A percentile compares a stretch with the other conserved stretches of the same genome.
Conservation (phyloP, 2,888 invertebrate genomes). For the Dryadula phaetusa region DNA sequence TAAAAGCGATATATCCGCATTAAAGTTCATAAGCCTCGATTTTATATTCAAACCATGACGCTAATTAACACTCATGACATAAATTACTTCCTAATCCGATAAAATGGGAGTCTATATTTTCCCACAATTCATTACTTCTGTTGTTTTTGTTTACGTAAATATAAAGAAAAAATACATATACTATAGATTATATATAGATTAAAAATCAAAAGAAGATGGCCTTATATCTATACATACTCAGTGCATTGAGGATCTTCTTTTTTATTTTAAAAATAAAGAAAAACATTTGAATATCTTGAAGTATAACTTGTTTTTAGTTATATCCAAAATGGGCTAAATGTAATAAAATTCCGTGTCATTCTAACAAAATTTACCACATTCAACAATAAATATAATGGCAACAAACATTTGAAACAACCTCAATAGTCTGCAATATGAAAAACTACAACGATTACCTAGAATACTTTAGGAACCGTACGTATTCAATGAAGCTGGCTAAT, state of each 20-base stretch:
- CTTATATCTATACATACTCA: not conserved
- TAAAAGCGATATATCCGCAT: constrained; percentile 41
- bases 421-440: not conserved
- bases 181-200: constrained; percentile 5
- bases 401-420: not conserved
- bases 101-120: constrained; percentile 44
- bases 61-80: constrained; percentile 49
- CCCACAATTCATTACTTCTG: constrained; percentile 7
- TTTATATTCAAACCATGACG: constrained; percentile 44
- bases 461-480: constrained; percentile 27
- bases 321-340: constrained; percentile 1
- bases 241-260: not conserved
- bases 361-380: not conserved
- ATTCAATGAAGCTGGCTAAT: constrained; percentile 44
- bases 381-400: constrained; percentile 2
- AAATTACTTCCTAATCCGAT: constrained; percentile 78
- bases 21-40: constrained; percentile 43
- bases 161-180: not conserved
- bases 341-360: not conserved
- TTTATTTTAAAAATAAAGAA: not conserved
- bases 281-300: constrained; percentile 2
- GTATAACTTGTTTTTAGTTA: not conserved
- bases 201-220: not conserved
- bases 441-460: constrained; percentile 16
- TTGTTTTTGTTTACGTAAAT: constrained; percentile 10